A percentile compares a stretch with the other conserved stretches of the same genome.
Evolutionary conservation across 2,797 vertebrate species (phyloP).

Genomic region (Sylvilagus floridanus): DNA sequence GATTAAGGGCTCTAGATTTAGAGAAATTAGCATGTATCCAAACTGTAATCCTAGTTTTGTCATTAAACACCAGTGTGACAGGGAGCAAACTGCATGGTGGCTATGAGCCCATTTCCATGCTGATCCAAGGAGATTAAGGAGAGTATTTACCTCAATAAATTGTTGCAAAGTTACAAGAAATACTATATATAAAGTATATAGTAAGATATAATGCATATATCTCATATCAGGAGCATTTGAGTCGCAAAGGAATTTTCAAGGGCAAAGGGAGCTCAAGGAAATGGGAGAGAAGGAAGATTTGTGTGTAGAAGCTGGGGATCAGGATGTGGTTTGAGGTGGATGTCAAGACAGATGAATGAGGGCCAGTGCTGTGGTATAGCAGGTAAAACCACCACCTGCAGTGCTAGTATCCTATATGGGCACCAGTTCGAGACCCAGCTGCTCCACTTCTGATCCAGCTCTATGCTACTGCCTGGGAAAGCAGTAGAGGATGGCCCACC

Average conservation of each 20-base stretch:
- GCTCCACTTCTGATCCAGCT: too few species aligned
- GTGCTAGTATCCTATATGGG: too few species aligned
- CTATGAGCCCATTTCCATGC: not conserved
- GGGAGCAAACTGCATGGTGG: not conserved
- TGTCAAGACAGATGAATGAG: not conserved
- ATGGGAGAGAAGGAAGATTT: not conserved
- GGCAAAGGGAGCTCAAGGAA: not conserved
- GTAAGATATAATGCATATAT: constrained; percentile 13
- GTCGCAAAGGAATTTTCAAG: constrained; percentile 30
- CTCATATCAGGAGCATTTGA: constrained; percentile 40
- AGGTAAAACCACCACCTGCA: too few species aligned
- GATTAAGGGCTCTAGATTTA: not conserved
- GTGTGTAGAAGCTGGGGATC: not conserved
- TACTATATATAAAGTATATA: constrained; percentile 16
- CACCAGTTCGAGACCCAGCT: too few species aligned
- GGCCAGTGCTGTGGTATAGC: too few species aligned
- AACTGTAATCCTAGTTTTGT: not conserved
- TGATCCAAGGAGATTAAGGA: constrained; percentile 10
- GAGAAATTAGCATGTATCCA: constrained; percentile 1
- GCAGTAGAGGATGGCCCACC: too few species aligned
- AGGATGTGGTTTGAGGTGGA: not conserved
- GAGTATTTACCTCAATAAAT: not conserved
- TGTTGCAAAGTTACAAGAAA: constrained; percentile 35
- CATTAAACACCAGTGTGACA: not conserved
- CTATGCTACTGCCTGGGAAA: too few species aligned